A percentile compares a stretch with the other conserved stretches of the same genome.
Conservation (phyloP, 2,113 vertebrate genomes). For the Odocoileus hemionus region DNA sequence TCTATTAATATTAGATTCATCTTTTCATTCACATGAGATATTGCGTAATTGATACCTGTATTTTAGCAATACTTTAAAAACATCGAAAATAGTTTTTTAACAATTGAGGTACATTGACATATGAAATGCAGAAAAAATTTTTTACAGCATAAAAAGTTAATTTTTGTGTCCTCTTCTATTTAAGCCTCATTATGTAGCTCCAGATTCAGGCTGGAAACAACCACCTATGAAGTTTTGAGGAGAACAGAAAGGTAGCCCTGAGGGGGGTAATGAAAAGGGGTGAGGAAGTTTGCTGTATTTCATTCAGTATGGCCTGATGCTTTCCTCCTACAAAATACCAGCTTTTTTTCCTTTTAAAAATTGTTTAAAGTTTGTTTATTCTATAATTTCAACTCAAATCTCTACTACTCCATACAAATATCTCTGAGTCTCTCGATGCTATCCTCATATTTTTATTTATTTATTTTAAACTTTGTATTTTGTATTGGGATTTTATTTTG, state of each 20-base stretch:
- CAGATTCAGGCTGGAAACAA: background rate
- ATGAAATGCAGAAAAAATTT: background rate
- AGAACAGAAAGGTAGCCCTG: background rate
- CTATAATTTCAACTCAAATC: background rate
- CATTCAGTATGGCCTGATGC: background rate
- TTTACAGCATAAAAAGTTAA: background rate
- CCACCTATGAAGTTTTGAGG: background rate
- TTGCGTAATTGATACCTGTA: background rate
- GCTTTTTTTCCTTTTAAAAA: background rate
- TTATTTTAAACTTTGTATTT: background rate
- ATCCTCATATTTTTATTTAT: background rate
- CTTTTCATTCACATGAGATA: background rate
- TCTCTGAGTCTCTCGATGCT: background rate
- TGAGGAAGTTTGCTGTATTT: background rate
- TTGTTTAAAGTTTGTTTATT: background rate
- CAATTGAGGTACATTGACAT: background rate
- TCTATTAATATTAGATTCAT: background rate
- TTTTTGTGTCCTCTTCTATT: background rate
- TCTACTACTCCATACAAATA: background rate
- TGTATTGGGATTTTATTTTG: background rate
- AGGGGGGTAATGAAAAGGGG: background rate
- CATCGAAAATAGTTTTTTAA: background rate
- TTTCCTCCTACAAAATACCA: background rate
- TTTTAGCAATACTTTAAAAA: background rate
- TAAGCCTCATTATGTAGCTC: background rate